Base-by-base conservation (phyloP, 1,140 invertebrate genomes). In the Macrobrachium rosenbergii region DNA sequence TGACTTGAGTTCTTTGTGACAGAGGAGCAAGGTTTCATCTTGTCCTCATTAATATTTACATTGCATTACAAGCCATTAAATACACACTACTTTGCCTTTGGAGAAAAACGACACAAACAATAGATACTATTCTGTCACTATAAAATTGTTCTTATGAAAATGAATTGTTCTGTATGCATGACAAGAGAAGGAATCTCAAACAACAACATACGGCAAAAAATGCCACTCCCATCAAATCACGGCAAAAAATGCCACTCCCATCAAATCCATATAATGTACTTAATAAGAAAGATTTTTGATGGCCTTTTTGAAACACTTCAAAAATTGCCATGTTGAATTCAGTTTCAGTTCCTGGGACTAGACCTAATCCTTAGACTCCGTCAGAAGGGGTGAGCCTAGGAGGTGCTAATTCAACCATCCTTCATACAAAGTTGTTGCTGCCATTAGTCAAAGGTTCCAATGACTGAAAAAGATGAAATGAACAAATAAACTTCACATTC, bases 361-460 rank as follows among this genome's bases (percentile, higher is more conserved):
- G 52, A 64, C 69, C 21, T 62, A 80, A 43, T 63, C 78, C 69
- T 75, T 52, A 52, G 52, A 52, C 52, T 52, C 52, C 52, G 12
- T 52, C 52, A 52, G 52, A 52, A 52, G 52, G 52, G 52, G 52
- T 45, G 82, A 64, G 73, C 73, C 82, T 23, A 37, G 60, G 23
- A 28, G 59, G 52, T 60, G 58, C 23, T 62, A 58, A 60, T 63
- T 64, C 59, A n/a, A 62, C 72, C 63, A 37, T 59, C 78, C 28
- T 69, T 87, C 84, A 87, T 69, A 87, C 84, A 63, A 87, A 87
- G 84, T 87, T 87, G 84, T 82, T 87, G 84, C 79, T 87, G 84
- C 84, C 64, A 75, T 87, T 58, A 21, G 84, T 87, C 19, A 87
- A 60, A 64, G 84, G 84, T 69, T 87, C 84, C 78, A 87, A 60